These are phyloP conservation scores for Muschampia plurimacula DNA, from an alignment of 2,888 invertebrate species.

Conservation along the genomic window DNA sequence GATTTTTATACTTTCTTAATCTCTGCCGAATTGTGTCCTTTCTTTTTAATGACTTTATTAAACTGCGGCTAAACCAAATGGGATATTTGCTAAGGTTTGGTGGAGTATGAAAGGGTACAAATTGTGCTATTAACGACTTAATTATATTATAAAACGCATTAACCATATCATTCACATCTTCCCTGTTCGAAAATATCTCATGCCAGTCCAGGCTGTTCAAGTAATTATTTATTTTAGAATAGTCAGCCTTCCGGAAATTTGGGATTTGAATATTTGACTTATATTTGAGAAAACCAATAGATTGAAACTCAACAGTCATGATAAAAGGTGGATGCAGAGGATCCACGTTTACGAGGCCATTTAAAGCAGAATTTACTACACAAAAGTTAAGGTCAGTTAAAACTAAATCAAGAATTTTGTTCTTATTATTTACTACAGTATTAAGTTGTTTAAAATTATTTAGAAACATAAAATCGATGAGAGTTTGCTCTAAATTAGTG, in stretches of 20 bases:
- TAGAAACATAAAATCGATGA: background rate
- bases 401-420: slow-evolving; percentile 3
- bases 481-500: background rate
- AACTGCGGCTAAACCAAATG: background rate
- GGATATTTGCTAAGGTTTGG: background rate
- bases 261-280: too few relatives aligned
- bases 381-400: too few relatives aligned
- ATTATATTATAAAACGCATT: background rate
- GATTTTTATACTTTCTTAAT: background rate
- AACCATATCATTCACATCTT: too few relatives aligned
- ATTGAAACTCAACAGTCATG: too few relatives aligned
- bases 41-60: background rate
- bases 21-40: background rate
- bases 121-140: background rate
- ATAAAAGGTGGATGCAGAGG: too few relatives aligned
- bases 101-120: background rate
- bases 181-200: too few relatives aligned
- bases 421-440: background rate
- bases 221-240: too few relatives aligned
- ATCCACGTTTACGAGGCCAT: too few relatives aligned
- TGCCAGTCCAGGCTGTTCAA: too few relatives aligned
- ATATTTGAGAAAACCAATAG: too few relatives aligned
- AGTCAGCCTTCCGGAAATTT: too few relatives aligned
- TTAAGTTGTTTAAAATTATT: background rate
- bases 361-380: too few relatives aligned